Conservation (phyloP, 1,140 invertebrate genomes). For the Nymphalis io region DNA sequence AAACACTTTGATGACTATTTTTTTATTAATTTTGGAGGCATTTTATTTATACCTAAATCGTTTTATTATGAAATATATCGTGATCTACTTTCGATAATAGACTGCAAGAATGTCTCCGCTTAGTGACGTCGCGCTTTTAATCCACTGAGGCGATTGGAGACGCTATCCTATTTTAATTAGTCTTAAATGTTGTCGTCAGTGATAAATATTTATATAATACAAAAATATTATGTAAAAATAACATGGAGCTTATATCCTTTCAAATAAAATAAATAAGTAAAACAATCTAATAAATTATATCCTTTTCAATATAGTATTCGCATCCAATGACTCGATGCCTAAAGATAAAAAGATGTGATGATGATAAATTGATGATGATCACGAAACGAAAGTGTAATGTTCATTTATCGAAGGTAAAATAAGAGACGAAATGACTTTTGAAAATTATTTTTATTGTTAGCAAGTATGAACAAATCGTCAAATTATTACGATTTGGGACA, state of each 20-base stretch:
- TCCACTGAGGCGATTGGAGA: neutral
- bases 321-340: neutral
- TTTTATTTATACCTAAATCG: neutral
- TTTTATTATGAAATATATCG: neutral
- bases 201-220: neutral
- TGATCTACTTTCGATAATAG: neutral
- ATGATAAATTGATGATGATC: neutral
- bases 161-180: conserved; percentile 1
- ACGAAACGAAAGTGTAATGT: neutral
- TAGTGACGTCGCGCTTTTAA: neutral
- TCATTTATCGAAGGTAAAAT: neutral
- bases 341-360: neutral
- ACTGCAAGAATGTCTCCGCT: neutral
- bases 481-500: neutral
- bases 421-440: neutral
- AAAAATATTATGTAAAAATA: neutral
- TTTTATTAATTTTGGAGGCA: neutral
- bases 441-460: conserved; percentile 8
- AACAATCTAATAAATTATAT: too few species aligned
- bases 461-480: neutral
- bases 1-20: neutral
- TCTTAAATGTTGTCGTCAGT: neutral
- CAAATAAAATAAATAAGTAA: too few species aligned
- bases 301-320: neutral
- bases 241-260: too few species aligned